A percentile compares a stretch with the other conserved stretches of the same genome.
phyloP scores from a whole-genome alignment of 2,888 invertebrate species.

The Cabera pusaria region DNA sequence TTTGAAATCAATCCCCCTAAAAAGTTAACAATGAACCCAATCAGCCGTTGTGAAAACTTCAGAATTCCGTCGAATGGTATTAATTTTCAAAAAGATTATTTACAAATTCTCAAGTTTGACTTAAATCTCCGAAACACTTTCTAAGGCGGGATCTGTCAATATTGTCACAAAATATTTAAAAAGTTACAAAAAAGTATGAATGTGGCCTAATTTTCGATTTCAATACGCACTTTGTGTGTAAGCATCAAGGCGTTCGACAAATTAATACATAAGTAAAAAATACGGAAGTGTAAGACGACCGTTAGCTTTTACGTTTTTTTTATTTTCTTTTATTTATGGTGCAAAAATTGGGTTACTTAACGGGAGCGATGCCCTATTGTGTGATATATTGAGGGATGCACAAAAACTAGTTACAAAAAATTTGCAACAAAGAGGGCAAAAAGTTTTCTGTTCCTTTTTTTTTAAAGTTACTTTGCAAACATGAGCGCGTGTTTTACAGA shows the following conservation, averaged over 20 bases:
- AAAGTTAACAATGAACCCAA: conserved; percentile 75
- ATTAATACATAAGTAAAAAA: conserved; percentile 75
- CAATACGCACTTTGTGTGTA: conserved; percentile 74
- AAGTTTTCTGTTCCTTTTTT: conserved; percentile 39
- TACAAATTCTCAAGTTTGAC: conserved; percentile 68
- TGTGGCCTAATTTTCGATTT: conserved; percentile 80
- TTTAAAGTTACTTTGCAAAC: conserved; percentile 26
- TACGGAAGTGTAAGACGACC: conserved; percentile 52
- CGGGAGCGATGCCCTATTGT: conserved; percentile 72
- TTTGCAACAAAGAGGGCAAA: conserved; percentile 33
- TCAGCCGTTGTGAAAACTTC: conserved; percentile 57
- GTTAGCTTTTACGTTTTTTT: conserved; percentile 71
- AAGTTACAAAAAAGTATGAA: conserved; percentile 55
- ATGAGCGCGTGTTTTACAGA: conserved; percentile 39
- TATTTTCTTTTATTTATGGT: conserved; percentile 77
- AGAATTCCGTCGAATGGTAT: conserved; percentile 55
- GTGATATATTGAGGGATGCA: conserved; percentile 47
- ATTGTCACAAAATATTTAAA: conserved; percentile 77
- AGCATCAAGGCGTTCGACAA: conserved; percentile 78
- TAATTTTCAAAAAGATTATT: conserved; percentile 81
- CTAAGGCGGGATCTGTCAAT: conserved; percentile 75
- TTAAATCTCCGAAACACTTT: conserved; percentile 38
- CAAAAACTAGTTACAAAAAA: conserved; percentile 25
- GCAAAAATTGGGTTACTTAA: conserved; percentile 83
- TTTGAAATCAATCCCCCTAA: conserved; percentile 59